Evolutionary conservation across 2,888 invertebrate species (phyloP), one percentile per base, ranked within the genome.

Genomic region (Neoascia interrupta): DNA sequence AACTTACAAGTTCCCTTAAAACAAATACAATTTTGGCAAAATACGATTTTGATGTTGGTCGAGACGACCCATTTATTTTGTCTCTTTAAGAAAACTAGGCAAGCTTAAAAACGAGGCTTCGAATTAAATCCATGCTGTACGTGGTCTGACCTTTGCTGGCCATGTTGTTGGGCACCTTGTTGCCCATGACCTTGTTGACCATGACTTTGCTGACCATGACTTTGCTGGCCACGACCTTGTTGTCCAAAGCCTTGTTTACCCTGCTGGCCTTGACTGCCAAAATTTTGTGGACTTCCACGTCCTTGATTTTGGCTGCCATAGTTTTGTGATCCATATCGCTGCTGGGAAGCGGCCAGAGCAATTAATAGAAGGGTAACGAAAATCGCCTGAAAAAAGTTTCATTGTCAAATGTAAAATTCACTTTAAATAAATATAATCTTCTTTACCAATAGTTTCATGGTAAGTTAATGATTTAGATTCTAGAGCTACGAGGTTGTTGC

Each of bases 371-470:
- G 13, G 23, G 51, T 26, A 16, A 69, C 51, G 28, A 72, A 56
- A 36, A 64, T 13, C 13, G 23, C 61, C 23, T 66, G 18, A n/a
- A 23, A 13, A n/a, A n/a, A n/a, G n/a, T n/a, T n/a, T n/a, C n/a
- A n/a, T n/a, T n/a, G n/a, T n/a, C n/a, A n/a, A n/a, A n/a, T n/a
- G n/a, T n/a, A n/a, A n/a, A n/a, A n/a, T n/a, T n/a, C n/a, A n/a
- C n/a, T n/a, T n/a, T n/a, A n/a, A n/a, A n/a, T n/a, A n/a, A n/a
- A n/a, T n/a, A n/a, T n/a, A n/a, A n/a, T n/a, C n/a, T n/a, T 10
- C 13, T 26, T 45, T 66, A 66, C 64, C 64, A 66, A 45, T 13
- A 66, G 45, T 19, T 66, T 66, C 64, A 66, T 64, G 23, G 36
- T 54, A 23, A 19, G n/a, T n/a, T n/a, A n/a, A n/a, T n/a, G n/a